A percentile compares a stretch with the other conserved stretches of the same genome.
Conservation (phyloP, 2,113 vertebrate species). For the Catharus minimus region DNA sequence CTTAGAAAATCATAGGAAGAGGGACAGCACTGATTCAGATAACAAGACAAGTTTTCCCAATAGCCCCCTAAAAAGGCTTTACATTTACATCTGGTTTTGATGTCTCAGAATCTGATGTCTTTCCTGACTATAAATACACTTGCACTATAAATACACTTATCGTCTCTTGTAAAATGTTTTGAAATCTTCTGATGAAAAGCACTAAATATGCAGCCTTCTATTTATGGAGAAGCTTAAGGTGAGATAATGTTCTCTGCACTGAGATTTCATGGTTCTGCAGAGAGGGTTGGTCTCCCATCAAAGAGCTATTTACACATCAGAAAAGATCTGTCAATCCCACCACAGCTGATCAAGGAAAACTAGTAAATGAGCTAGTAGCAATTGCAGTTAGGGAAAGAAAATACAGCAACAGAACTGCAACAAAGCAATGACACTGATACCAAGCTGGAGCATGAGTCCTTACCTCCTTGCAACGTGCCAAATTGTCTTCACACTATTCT, state of each 20-base stretch:
- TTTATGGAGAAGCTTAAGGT: constrained; percentile 18
- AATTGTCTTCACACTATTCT: constrained; percentile 7
- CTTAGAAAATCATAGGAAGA: not conserved
- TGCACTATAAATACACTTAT: constrained; percentile 34
- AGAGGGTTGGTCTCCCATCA: not conserved
- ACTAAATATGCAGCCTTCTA: constrained; percentile 20
- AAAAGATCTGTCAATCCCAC: constrained; percentile 15
- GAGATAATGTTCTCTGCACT: not conserved
- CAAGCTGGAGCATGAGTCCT: not conserved
- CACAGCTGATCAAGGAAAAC: not conserved
- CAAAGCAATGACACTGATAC: not conserved
- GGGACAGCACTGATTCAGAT: not conserved
- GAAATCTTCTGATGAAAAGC: constrained; percentile 31
- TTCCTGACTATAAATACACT: constrained; percentile 34
- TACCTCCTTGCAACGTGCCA: not conserved
- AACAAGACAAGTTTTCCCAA: not conserved
- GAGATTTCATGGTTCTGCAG: not conserved
- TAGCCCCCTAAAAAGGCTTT: not conserved
- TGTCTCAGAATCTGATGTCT: constrained; percentile 6
- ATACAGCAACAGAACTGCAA: not conserved
- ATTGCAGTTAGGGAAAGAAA: not conserved
- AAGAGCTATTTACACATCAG: constrained; percentile 13
- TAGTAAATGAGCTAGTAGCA: not conserved
- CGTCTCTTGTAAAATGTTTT: constrained; percentile 8
- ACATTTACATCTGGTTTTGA: not conserved